Evolutionary conservation across 2,888 invertebrate genomes (phyloP), one percentile per base, ranked within the genome.

Genomic region (Tanypteryx hageni): DNA sequence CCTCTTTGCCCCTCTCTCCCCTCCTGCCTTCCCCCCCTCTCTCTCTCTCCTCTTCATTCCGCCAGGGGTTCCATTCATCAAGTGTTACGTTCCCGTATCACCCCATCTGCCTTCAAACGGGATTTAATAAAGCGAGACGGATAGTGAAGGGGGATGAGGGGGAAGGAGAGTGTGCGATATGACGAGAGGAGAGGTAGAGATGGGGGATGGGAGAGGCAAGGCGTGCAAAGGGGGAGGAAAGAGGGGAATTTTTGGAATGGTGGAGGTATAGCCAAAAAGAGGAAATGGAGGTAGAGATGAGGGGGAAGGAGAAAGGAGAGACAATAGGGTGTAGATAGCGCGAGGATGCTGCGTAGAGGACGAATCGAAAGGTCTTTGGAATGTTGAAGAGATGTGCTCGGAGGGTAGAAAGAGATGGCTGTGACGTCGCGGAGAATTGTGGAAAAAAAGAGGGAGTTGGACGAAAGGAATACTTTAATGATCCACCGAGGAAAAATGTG

Each of bases 121-220:
- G 89, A 89, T 68, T 89, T 89, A 89, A 89, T 89, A 89, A 89
- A 68, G 89, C 64, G 44, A 44, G 64, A 68, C 68, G 31, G 64
- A 68, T n/a, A n/a, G n/a, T n/a, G n/a, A n/a, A n/a, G n/a, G 76
- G 68, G 14, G 68, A 64, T 8, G 14, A 14, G 58, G 58, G 22
- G 22, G 14, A 11, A n/a, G 56, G 16, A 27, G 16, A 14, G 22
- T 22, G 61, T 86, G 86, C 86, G 61, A 61, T 86, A 14, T 86
- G 86, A 31, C 31, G 86, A 58, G 61, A 16, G 59, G 27, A 58
- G 58, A 27, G 85, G 8, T 85, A n/a, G n/a, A 14, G 58, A n/a
- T n/a, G 85, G 58, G 58, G 7, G 10, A 13, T 0, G 58, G 18
- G 58, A 22, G 85, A 18, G 18, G 68, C 16, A 18, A 58, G 59